Evolutionary conservation across 1,140 invertebrate genomes (phyloP).

Genomic region (Rhopalosiphum maidis): DNA sequence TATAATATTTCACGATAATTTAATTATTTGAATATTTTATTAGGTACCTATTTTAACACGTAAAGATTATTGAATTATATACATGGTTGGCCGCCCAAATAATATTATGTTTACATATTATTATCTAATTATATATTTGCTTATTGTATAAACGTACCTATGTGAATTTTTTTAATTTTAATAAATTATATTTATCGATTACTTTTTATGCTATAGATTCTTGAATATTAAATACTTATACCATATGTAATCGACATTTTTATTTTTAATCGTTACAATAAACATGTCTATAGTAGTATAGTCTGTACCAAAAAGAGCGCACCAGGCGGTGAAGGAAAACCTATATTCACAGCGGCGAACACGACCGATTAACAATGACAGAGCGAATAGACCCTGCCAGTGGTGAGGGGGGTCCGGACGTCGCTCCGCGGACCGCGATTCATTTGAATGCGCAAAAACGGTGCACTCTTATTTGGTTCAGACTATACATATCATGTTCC

Average conservation of each 20-base stretch:
- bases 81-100: not conserved
- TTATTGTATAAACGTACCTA: not conserved
- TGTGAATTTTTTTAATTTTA: slow-evolving; percentile 39
- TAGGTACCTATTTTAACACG: not conserved
- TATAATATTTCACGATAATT: not conserved
- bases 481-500: too few relatives aligned
- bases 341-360: too few relatives aligned
- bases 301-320: too few relatives aligned
- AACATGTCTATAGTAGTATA: too few relatives aligned
- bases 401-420: too few relatives aligned
- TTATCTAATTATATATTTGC: not conserved
- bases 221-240: not conserved
- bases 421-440: too few relatives aligned
- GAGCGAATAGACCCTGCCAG: too few relatives aligned
- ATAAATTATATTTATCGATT: slow-evolving; percentile 17
- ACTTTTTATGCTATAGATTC: not conserved
- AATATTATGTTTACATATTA: not conserved
- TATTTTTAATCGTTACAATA: not conserved
- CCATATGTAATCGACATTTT: not conserved
- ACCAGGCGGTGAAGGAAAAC: too few relatives aligned
- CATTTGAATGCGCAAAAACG: too few relatives aligned
- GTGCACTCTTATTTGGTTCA: too few relatives aligned
- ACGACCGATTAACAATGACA: too few relatives aligned
- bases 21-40: slow-evolving; percentile 22
- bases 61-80: slow-evolving; percentile 15